Base-by-base conservation (phyloP, 2,797 vertebrate genomes). In the Eulemur mongoz region DNA sequence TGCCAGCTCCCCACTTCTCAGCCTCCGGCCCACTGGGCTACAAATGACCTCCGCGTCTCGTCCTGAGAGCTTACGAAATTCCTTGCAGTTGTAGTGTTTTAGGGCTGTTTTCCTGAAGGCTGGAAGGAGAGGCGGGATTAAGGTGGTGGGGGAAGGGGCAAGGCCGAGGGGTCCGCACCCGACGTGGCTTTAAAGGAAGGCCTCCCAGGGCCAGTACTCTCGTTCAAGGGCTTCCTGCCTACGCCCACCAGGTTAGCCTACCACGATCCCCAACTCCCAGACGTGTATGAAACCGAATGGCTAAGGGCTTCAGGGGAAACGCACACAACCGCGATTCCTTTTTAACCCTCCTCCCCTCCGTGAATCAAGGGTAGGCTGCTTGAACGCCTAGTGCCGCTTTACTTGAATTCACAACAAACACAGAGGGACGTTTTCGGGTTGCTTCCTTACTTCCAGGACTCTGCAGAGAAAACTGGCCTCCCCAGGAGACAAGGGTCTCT, bases 351-450 rank as follows among this genome's bases (percentile, higher is more conserved):
- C 20, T 73, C 8, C 15, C 4, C 40, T 54, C 63, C 5, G 4
- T 8, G 22, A 72, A 52, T 61, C 61, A 2, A 85, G 35, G 35
- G 27, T 12, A 82, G 63, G 43, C 89, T 32, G 12, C 48, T 45
- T 11, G 69, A 78, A 87, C 5, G 25, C 50, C 40, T 15, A 43
- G 45, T 9, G 10, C 8, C 35, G 18, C 57, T 52, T 75, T 63
- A 30, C 48, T 92, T 25, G 63, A 96, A 80, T 96, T 95, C 20
- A 52, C 43, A 25, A 57, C 25, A 79, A 89, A 81, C 78, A 20
- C 5, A 4, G 20, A 81, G 9, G 40, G 67, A 85, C 11, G 0
- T 23, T 81, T 94, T 43, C 23, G 0, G 40, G 48, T 83, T 85
- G 61, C 70, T 23, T 69, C 81, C 57, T 57, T 59, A 78, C 59